phyloP scores from a whole-genome alignment of 2,888 invertebrate genomes.

The Tetragonisca angustula region DNA sequence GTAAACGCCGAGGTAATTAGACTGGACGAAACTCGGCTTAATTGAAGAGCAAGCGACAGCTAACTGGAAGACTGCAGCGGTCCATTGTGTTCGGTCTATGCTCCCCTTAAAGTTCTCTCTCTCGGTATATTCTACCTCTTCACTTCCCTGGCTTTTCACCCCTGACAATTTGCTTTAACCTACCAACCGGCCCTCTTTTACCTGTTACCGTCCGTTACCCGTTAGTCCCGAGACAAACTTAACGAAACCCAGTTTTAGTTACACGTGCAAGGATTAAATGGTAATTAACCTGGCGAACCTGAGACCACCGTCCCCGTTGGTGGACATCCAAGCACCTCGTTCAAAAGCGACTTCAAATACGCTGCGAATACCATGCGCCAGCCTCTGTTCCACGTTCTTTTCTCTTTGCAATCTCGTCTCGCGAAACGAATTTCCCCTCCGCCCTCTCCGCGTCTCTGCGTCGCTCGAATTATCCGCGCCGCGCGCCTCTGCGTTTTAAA shows the following conservation, averaged over 20 bases:
- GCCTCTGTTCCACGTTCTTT: too few relatives aligned
- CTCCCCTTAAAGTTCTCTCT: conserved; percentile 21
- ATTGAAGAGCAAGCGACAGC: conserved; percentile 53
- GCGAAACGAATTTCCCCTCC: too few relatives aligned
- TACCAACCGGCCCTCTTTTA: conserved; percentile 34
- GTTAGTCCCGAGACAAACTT: conserved; percentile 33
- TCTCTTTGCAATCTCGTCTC: too few relatives aligned
- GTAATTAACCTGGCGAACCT: conserved; percentile 43
- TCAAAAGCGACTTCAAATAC: neutral
- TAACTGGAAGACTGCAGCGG: conserved; percentile 50
- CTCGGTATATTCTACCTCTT: neutral
- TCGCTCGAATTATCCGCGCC: too few relatives aligned
- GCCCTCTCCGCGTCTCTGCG: too few relatives aligned
- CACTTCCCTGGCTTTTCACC: conserved; percentile 28
- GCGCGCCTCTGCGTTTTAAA: too few relatives aligned
- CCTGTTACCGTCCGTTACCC: conserved; percentile 28
- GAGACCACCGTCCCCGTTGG: neutral
- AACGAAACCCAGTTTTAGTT: conserved; percentile 2
- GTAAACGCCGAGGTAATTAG: conserved; percentile 46
- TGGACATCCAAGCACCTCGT: neutral
- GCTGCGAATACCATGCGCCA: too few relatives aligned
- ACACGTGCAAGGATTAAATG: conserved; percentile 21
- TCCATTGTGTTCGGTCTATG: conserved; percentile 34
- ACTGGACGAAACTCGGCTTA: conserved; percentile 51
- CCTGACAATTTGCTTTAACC: conserved; percentile 32